phyloP scores from a whole-genome alignment of 2,888 invertebrate genomes.

The Cybosia mesomella region DNA sequence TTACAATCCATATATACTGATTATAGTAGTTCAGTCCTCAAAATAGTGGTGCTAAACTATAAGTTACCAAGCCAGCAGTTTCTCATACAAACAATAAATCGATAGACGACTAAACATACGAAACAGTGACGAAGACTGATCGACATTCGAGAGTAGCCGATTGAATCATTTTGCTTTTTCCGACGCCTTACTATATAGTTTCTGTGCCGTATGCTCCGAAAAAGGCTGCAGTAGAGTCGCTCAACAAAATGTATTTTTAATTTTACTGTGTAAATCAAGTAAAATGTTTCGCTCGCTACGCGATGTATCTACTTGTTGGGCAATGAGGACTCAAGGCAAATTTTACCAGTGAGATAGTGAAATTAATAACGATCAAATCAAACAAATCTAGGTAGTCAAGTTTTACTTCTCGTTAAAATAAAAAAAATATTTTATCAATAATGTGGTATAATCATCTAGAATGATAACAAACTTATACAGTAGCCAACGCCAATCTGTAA shows the following conservation, averaged over 20 bases:
- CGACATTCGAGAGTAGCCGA: constrained; percentile 70
- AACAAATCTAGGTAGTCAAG: too few relatives aligned
- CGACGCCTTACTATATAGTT: constrained; percentile 64
- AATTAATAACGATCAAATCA: too few relatives aligned
- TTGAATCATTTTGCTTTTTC: constrained; percentile 78
- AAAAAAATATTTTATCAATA: too few relatives aligned
- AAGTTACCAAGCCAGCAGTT: constrained; percentile 27
- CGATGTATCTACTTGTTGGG: too few relatives aligned
- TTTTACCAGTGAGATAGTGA: too few relatives aligned
- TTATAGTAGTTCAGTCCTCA: not conserved
- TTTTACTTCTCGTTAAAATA: too few relatives aligned
- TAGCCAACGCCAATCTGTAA: too few relatives aligned
- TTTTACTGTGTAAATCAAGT: not conserved
- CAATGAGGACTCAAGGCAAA: too few relatives aligned
- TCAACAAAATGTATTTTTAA: too few relatives aligned
- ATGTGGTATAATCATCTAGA: too few relatives aligned
- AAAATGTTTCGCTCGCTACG: too few relatives aligned
- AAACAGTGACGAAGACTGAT: constrained; percentile 75
- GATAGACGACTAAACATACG: constrained; percentile 50
- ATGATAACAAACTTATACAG: too few relatives aligned
- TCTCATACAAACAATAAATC: constrained; percentile 52
- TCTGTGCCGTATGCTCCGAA: constrained; percentile 55
- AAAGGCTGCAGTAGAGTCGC: constrained; percentile 52
- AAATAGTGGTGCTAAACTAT: not conserved
- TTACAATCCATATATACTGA: not conserved